A percentile compares a stretch with the other conserved stretches of the same genome.
phyloP scores from a whole-genome alignment of 1,140 invertebrate species.

The Fopius arisanus region DNA sequence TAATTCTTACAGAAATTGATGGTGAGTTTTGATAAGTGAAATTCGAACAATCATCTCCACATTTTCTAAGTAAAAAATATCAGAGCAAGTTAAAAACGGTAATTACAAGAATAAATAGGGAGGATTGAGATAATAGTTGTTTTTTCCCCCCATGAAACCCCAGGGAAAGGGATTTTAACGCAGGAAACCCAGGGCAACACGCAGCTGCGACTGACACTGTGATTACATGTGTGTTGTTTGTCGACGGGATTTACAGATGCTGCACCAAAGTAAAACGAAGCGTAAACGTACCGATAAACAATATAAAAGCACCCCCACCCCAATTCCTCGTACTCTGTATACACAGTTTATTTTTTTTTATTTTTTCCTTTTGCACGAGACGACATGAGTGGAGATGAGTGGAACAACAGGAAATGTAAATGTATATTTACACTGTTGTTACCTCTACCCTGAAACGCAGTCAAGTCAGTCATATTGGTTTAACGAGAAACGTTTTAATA shows the following conservation, averaged over 20 bases:
- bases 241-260: conserved; percentile 34
- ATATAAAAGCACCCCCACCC: conserved; percentile 19
- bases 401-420: not conserved
- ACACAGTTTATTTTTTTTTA: not conserved
- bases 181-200: conserved; percentile 12
- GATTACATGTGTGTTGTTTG: conserved; percentile 31
- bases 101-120: no score
- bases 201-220: conserved; percentile 28
- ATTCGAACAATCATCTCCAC: not conserved
- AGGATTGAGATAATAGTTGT: not conserved
- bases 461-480: not conserved
- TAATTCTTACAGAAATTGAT: no score
- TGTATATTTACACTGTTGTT: not conserved
- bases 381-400: not conserved
- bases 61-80: not conserved
- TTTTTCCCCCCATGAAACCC: not conserved
- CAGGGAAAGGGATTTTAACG: not conserved
- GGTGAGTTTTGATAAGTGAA: not conserved
- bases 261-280: conserved; percentile 32
- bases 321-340: not conserved
- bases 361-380: not conserved
- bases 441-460: not conserved
- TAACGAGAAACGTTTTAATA: not conserved
- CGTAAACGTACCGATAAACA: conserved; percentile 40
- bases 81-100: not conserved